A percentile compares a stretch with the other conserved stretches of the same genome.
Conservation (phyloP, 2,797 vertebrate species). For the Gymnothorax javanicus region DNA sequence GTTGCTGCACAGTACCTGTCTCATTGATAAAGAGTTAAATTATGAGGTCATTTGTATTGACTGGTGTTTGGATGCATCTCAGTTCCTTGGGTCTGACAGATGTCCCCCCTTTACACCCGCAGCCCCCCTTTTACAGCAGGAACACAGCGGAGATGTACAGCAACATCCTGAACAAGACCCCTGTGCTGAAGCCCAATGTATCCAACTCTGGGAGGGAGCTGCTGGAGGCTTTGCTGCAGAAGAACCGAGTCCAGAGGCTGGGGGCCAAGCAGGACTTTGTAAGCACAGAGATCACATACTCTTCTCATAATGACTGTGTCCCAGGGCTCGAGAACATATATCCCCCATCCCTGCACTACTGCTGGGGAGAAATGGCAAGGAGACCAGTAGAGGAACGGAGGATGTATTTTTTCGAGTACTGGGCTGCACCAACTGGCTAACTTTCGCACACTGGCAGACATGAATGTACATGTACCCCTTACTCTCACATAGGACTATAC, state of each 20-base stretch:
- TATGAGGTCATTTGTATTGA: background rate
- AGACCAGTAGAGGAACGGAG: no score
- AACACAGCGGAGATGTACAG: conserved; percentile 72
- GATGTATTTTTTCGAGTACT: no score
- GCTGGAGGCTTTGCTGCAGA: conserved; percentile 68
- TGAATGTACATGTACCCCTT: no score
- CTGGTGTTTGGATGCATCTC: background rate
- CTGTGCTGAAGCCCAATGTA: conserved; percentile 58
- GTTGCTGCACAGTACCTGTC: no score
- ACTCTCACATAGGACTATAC: no score
- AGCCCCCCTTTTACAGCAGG: conserved; percentile 77
- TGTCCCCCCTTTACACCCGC: background rate
- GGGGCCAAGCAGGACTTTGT: conserved; percentile 70
- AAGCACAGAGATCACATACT: conserved; percentile 44
- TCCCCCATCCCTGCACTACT: no score
- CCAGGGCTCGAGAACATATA: no score
- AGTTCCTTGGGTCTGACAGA: no score
- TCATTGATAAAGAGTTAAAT: background rate
- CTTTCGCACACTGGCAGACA: no score
- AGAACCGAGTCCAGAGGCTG: conserved; percentile 65
- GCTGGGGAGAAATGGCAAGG: no score
- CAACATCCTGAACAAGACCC: conserved; percentile 73
- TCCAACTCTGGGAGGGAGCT: conserved; percentile 64
- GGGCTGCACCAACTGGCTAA: no score
- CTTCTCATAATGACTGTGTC: background rate